Conservation (phyloP, 2,888 invertebrate species). For the Orchesellides sinensis region DNA sequence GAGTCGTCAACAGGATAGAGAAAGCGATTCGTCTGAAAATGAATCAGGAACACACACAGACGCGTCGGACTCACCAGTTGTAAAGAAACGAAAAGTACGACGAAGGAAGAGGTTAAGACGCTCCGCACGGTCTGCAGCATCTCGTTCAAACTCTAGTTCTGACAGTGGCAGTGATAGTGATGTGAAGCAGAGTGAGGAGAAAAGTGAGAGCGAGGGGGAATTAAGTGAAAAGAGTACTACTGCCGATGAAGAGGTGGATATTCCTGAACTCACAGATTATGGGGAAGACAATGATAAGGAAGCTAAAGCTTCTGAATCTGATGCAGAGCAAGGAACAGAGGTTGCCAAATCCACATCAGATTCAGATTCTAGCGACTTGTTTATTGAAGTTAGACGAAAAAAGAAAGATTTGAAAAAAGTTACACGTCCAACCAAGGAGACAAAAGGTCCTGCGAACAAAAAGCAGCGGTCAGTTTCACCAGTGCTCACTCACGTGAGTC, state of each 20-base stretch:
- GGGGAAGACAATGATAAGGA: not conserved
- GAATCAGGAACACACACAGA: not conserved
- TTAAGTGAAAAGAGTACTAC: constrained; percentile 21
- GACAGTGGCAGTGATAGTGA: not conserved
- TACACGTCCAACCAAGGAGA: not conserved
- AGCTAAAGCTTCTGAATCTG: not conserved
- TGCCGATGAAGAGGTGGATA: not conserved
- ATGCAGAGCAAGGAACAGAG: not conserved
- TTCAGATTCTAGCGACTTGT: constrained; percentile 21
- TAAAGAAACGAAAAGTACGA: not conserved
- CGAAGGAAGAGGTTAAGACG: no score
- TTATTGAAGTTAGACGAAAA: not conserved
- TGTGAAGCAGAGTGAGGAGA: not conserved
- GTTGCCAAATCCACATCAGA: no score
- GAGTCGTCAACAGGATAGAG: not conserved
- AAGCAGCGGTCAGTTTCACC: no score
- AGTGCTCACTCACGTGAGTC: no score
- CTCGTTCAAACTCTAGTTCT: not conserved
- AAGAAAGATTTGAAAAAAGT: not conserved
- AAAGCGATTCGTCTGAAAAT: no score
- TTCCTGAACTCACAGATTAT: not conserved
- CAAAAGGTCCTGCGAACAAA: not conserved
- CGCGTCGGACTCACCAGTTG: not conserved
- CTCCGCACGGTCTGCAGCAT: not conserved
- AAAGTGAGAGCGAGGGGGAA: not conserved